Conservation (phyloP, 2,797 vertebrate species). For the Anguilla marmorata region DNA sequence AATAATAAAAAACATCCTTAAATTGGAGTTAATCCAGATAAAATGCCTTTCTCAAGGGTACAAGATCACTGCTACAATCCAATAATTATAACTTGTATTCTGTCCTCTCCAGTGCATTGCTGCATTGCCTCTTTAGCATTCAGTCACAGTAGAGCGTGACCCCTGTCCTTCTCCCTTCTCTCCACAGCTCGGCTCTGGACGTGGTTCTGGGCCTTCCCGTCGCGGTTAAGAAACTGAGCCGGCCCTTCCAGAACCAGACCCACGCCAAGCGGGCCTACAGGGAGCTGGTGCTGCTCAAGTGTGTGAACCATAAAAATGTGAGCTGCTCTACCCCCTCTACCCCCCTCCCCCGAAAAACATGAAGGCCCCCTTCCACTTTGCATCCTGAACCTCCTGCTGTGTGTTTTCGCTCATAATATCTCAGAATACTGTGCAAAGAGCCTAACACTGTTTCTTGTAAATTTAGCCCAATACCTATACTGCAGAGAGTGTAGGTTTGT, state of each 20-base stretch:
- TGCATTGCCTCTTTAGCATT: background rate
- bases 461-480: background rate
- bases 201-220: constrained; percentile 90
- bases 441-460: background rate
- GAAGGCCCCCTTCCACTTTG: background rate
- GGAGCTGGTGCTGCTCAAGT: constrained; percentile 95
- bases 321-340: constrained; percentile 46
- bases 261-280: constrained; percentile 96
- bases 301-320: constrained; percentile 99
- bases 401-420: background rate
- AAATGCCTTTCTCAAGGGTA: background rate
- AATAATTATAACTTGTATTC: background rate
- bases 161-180: background rate
- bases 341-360: background rate
- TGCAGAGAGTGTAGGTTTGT: background rate
- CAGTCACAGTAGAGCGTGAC: background rate
- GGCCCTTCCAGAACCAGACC: constrained; percentile 96
- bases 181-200: constrained; percentile 88
- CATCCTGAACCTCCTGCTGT: background rate
- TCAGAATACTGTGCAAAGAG: background rate
- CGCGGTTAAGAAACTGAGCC: constrained; percentile 95
- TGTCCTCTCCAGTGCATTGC: background rate
- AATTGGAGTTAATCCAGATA: background rate
- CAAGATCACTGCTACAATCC: background rate
- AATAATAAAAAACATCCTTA: no score